Conservation (phyloP, 2,113 vertebrate species). For the Tachysurus vachellii region DNA sequence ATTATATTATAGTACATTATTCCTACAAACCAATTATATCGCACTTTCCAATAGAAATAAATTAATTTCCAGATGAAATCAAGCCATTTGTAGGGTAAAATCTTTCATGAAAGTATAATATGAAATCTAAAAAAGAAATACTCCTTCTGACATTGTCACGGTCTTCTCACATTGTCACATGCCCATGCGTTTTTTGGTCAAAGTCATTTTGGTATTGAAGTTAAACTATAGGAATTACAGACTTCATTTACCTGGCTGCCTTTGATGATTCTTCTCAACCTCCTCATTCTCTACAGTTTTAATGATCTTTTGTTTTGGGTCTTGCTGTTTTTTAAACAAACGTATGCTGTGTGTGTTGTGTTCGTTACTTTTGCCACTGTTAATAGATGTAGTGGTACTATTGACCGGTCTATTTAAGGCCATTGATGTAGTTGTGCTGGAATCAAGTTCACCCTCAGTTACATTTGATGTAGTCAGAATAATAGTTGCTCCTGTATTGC, state of each 20-base stretch:
- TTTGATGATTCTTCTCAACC: conserved; percentile 46
- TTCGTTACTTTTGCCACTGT: conserved; percentile 45
- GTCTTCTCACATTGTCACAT: background rate
- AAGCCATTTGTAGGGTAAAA: background rate
- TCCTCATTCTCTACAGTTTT: conserved; percentile 19
- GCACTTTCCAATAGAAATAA: background rate
- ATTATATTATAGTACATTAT: background rate
- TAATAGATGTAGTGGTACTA: conserved; percentile 13
- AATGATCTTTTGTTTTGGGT: conserved; percentile 45
- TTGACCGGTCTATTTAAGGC: conserved; percentile 22
- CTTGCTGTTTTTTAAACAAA: conserved; percentile 3
- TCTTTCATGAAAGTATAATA: background rate
- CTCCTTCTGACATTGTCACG: too few species aligned
- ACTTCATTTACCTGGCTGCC: conserved; percentile 59
- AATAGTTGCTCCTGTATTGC: conserved; percentile 7
- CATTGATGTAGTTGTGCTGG: background rate
- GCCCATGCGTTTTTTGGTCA: too few species aligned
- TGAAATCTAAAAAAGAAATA: too few species aligned
- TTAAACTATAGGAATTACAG: background rate
- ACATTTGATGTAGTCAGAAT: background rate
- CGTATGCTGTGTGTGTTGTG: conserved; percentile 60
- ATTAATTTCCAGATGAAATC: background rate
- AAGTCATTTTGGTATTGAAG: background rate
- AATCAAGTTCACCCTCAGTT: background rate
- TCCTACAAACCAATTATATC: background rate